Conservation (phyloP, 2,113 vertebrate genomes). For the Sorex araneus region DNA sequence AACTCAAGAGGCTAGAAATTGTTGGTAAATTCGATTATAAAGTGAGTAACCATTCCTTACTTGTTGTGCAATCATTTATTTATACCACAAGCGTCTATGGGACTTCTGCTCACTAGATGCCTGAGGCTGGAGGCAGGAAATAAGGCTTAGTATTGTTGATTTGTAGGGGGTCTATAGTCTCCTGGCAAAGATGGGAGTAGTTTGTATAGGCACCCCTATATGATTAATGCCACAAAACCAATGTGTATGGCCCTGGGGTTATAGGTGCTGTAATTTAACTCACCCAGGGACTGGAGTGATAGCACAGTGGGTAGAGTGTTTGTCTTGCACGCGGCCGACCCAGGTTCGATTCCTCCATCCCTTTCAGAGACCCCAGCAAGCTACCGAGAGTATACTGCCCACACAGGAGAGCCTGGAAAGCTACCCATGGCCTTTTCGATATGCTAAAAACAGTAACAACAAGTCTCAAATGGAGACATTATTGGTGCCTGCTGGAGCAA, state of each 20-base stretch:
- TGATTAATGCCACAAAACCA: neutral
- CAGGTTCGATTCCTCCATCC: too few species aligned
- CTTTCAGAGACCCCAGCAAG: too few species aligned
- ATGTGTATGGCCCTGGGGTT: neutral
- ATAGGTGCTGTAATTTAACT: neutral
- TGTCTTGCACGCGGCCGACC: too few species aligned
- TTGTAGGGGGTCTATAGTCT: neutral
- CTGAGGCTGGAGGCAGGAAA: neutral
- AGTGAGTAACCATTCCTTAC: neutral
- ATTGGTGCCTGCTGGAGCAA: too few species aligned
- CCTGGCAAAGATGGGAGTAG: neutral
- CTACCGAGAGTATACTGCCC: too few species aligned
- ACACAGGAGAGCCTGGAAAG: too few species aligned
- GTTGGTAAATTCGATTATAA: conserved; percentile 20
- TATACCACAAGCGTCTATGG: neutral
- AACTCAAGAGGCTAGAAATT: conserved; percentile 9
- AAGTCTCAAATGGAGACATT: too few species aligned
- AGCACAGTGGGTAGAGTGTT: too few species aligned
- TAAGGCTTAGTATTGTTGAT: neutral
- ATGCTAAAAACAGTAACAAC: too few species aligned
- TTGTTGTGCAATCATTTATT: neutral
- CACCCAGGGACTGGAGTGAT: too few species aligned
- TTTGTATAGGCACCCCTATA: too few species aligned
- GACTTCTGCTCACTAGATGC: neutral
- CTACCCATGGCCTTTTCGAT: too few species aligned